Conservation (phyloP, 2,888 invertebrate genomes). For the Chesias legatella region DNA sequence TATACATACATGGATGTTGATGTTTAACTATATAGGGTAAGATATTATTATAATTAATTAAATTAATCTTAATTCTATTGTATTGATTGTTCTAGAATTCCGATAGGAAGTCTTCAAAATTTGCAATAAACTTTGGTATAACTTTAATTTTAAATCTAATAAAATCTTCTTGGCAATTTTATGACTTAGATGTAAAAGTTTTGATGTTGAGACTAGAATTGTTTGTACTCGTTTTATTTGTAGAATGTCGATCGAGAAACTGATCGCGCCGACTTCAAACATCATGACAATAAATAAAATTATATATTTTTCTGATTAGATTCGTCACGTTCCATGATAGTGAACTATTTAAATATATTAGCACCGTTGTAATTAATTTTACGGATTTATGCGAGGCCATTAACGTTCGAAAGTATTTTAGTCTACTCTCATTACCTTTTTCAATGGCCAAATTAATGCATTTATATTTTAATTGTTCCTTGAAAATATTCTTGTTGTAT, state of each 20-base stretch:
- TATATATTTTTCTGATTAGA: slow-evolving; percentile 60
- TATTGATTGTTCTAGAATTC: slow-evolving; percentile 27
- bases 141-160: slow-evolving; percentile 17
- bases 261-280: slow-evolving; percentile 43
- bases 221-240: slow-evolving; percentile 37
- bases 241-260: slow-evolving; percentile 27
- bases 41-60: slow-evolving; percentile 8
- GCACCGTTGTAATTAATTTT: slow-evolving; percentile 22
- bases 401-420: slow-evolving; percentile 5
- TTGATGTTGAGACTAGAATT: slow-evolving; percentile 32
- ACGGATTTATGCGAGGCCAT: slow-evolving; percentile 27
- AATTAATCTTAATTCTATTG: not conserved
- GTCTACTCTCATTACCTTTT: slow-evolving; percentile 26
- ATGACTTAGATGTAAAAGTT: slow-evolving; percentile 24
- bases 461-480: slow-evolving; percentile 62
- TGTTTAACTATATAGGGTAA: slow-evolving; percentile 49
- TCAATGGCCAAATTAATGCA: slow-evolving; percentile 50
- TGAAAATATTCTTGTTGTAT: slow-evolving; percentile 38
- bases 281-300: slow-evolving; percentile 73
- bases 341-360: slow-evolving; percentile 20
- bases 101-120: slow-evolving; percentile 11
- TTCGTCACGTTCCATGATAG: slow-evolving; percentile 26
- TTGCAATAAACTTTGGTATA: slow-evolving; percentile 27
- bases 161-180: slow-evolving; percentile 14
- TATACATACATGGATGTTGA: slow-evolving; percentile 48